Base-by-base conservation (phyloP, 2,797 vertebrate genomes). In the Propithecus deckenii region DNA sequence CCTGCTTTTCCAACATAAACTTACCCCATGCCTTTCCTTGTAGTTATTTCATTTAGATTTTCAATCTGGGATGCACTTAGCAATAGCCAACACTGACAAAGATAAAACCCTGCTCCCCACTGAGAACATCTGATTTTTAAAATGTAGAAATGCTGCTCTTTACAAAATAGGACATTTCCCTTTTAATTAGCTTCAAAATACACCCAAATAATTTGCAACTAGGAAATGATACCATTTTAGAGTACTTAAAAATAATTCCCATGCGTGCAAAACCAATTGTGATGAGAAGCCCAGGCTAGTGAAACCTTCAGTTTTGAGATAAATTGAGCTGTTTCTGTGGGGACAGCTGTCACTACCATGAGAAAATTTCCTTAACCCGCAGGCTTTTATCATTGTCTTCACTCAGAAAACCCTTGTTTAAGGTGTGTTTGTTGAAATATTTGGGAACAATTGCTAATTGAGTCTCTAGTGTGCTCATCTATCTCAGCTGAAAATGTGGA, bases 91-190 rank as follows among this genome's bases (percentile, higher is more conserved):
- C 84, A 85, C 84, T 95, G 95, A 97, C 89, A 95, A 98, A 98
- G 98, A 98, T 97, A 98, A 98, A 97, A 97, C 97, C 86, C 79
- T 96, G 96, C 97, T 98, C 97, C 98, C 98, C 87, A 98, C 98
- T 98, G 98, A 98, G 98, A 98, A 97, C 97, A 98, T 98, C 98
- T 98, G 98, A 96, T 71, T 98, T 98, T 98, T 98, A 97, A 98
- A 98, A 98, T 98, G 97, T 97, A 98, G 98, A 98, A 98, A 98
- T 98, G 96, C 93, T 98, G 96, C 93, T 97, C 98, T 97, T 98
- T 71, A 97, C 92, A 97, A 98, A 97, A 80, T 78, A 97, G 90
- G 97, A 96, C 93, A 97, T 92, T 97, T 98, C 98, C 92, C 91
- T 97, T 98, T 98, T 98, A 98, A 98, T 98, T 97, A 97, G 95